Conservation (phyloP, 2,888 invertebrate species). For the Acanthosepion pharaonis region DNA sequence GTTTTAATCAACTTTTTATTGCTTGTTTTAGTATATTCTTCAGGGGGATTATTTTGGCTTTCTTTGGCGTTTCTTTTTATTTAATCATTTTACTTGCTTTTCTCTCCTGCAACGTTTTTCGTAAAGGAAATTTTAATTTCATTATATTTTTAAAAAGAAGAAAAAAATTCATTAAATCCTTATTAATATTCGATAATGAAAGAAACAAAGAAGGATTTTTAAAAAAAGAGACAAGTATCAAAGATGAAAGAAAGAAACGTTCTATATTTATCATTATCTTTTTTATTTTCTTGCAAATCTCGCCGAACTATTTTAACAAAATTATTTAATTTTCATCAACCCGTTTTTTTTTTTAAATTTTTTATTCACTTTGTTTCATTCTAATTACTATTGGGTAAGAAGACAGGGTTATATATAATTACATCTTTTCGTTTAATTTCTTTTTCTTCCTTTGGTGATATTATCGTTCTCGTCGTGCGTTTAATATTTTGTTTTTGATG, state of each 20-base stretch:
- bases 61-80: too few species aligned
- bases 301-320: not conserved
- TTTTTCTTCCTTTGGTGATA: too few species aligned
- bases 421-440: too few species aligned
- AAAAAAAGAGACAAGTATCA: not conserved
- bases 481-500: too few species aligned
- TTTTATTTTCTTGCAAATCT: not conserved
- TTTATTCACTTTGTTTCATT: not conserved
- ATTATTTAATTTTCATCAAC: not conserved
- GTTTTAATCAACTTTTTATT: not conserved
- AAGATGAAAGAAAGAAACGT: not conserved
- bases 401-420: too few species aligned
- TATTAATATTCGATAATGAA: constrained; percentile 1
- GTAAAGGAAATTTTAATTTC: not conserved
- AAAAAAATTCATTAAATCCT: not conserved
- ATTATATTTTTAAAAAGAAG: not conserved
- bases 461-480: too few species aligned
- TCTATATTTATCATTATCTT: not conserved
- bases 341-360: not conserved
- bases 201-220: not conserved
- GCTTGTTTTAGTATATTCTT: not conserved
- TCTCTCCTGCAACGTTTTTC: not conserved
- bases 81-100: not conserved
- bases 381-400: not conserved
- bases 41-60: too few species aligned